A percentile compares a stretch with the other conserved stretches of the same genome.
Evolutionary conservation across 30 jellyfish, hydroid and myxozoan genomes (phyloP).

Genomic region (Turritopsis rubra): DNA sequence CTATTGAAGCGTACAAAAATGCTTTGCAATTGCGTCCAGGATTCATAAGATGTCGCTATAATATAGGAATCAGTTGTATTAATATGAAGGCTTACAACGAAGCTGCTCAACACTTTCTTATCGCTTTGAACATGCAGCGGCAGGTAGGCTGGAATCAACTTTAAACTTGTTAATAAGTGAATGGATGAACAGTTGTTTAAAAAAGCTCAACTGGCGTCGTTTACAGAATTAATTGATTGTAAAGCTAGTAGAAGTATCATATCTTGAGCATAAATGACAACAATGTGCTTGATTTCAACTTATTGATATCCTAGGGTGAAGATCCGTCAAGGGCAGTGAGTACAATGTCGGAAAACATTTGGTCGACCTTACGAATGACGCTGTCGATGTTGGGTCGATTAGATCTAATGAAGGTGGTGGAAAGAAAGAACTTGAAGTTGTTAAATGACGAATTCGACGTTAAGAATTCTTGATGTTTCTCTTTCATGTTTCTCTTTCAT

Average conservation of each 20-base stretch:
- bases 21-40: slow-evolving; percentile 84
- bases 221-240: too few relatives aligned
- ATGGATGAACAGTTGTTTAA: background rate
- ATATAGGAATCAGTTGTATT: slow-evolving; percentile 87
- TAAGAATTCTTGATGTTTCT: background rate
- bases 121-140: slow-evolving; percentile 81
- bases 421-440: slow-evolving; percentile 49
- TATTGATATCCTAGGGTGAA: slow-evolving; percentile 63
- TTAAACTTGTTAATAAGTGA: too few relatives aligned
- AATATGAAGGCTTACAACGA: slow-evolving; percentile 67
- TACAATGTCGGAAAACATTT: slow-evolving; percentile 90
- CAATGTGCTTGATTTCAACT: too few relatives aligned
- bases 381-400: slow-evolving; percentile 58
- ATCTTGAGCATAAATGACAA: too few relatives aligned
- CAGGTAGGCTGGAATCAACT: slow-evolving; percentile 60
- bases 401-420: slow-evolving; percentile 47
- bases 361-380: slow-evolving; percentile 92
- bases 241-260: too few relatives aligned
- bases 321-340: slow-evolving; percentile 76
- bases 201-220: slow-evolving; percentile 1
- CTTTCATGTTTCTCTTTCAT: background rate
- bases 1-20: slow-evolving; percentile 75
- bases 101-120: slow-evolving; percentile 81
- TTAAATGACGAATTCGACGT: slow-evolving; percentile 21
- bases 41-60: slow-evolving; percentile 79